Percentiles rank a stretch among this genome's conserved stretches.
Conservation (phyloP, 2,113 vertebrate genomes). For the Carollia perspicillata region DNA sequence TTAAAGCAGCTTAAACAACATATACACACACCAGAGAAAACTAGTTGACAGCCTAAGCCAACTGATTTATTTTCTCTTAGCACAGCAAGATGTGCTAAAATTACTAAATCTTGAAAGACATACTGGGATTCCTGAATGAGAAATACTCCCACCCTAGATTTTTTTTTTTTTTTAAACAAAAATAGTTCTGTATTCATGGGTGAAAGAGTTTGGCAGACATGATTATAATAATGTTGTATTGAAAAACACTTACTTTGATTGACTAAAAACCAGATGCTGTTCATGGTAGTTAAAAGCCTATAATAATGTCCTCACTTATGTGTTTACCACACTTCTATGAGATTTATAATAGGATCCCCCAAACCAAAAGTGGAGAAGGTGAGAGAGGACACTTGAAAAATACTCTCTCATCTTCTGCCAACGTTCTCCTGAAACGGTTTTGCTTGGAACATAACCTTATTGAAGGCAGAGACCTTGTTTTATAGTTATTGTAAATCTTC, state of each 20-base stretch:
- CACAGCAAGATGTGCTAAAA: constrained; percentile 49
- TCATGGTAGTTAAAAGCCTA: constrained; percentile 13
- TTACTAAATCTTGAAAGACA: constrained; percentile 47
- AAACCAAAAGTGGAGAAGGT: neutral
- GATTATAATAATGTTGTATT: constrained; percentile 40
- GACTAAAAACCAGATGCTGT: constrained; percentile 39
- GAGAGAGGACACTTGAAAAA: neutral
- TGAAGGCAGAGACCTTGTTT: neutral
- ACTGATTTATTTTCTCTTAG: constrained; percentile 36
- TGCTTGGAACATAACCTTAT: neutral
- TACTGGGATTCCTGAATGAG: constrained; percentile 55
- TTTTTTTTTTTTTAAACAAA: constrained; percentile 52
- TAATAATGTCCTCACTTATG: neutral
- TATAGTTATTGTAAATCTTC: neutral
- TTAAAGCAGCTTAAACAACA: neutral
- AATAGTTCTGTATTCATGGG: constrained; percentile 52
- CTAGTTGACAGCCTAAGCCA: neutral
- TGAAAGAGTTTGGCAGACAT: constrained; percentile 46
- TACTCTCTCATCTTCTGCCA: neutral
- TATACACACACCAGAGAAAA: neutral
- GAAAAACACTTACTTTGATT: constrained; percentile 50
- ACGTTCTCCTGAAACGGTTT: neutral
- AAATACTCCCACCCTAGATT: constrained; percentile 31
- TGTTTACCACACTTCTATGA: neutral
- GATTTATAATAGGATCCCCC: neutral